These are phyloP conservation scores for Atta cephalotes DNA, from an alignment of 1,140 invertebrate species.

Conservation along the genomic window DNA sequence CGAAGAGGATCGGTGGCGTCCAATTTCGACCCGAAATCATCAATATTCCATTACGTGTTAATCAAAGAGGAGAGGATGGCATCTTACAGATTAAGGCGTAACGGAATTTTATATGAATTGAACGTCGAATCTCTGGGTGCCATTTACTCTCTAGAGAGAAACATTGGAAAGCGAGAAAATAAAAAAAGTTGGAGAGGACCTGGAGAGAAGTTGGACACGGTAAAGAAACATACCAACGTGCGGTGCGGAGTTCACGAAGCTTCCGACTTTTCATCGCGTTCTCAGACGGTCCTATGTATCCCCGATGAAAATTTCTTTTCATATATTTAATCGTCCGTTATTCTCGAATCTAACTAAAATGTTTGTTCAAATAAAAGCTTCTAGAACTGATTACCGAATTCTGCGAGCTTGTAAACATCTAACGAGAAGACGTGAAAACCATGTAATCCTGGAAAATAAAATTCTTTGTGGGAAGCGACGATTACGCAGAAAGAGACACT, in stretches of 20 bases:
- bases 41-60: conserved; percentile 42
- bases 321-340: conserved; percentile 8
- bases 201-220: conserved; percentile 1
- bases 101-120: conserved; percentile 49
- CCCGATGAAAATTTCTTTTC: conserved; percentile 24
- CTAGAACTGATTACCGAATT: not conserved
- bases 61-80: not conserved
- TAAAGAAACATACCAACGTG: not conserved
- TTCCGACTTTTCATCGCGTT: conserved; percentile 8
- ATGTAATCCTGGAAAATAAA: conserved; percentile 3
- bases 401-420: not conserved
- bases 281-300: not conserved
- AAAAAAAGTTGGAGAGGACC: not conserved
- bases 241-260: conserved; percentile 21
- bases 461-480: not conserved
- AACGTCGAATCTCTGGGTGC: conserved; percentile 10
- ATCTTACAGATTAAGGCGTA: conserved; percentile 14
- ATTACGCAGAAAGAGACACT: not conserved
- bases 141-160: conserved; percentile 11
- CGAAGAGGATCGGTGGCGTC: conserved; percentile 1
- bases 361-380: not conserved
- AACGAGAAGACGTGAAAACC: not conserved
- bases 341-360: not conserved
- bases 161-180: conserved; percentile 33
- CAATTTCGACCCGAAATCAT: conserved; percentile 19